phyloP scores from a whole-genome alignment of 2,113 vertebrate species.

The Taxidea taxus region DNA sequence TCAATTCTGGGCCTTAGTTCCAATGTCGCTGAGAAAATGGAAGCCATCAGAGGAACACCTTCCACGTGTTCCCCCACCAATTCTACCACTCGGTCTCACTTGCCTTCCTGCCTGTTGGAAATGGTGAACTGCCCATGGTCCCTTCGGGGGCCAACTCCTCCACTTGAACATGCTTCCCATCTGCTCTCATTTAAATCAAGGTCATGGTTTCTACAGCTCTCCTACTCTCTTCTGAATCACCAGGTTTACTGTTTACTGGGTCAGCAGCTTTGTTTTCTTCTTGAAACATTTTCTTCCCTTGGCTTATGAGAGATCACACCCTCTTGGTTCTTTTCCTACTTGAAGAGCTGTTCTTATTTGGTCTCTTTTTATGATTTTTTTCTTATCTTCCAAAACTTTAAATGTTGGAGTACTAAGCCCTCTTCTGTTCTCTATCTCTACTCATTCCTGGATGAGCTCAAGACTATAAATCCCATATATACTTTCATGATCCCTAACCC shows the following conservation, averaged over 20 bases:
- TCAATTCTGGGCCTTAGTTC: not conserved
- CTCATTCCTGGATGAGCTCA: not conserved
- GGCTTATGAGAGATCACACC: not conserved
- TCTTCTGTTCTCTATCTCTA: not conserved
- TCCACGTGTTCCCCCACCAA: not conserved
- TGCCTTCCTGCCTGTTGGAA: not conserved
- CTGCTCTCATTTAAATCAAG: not conserved
- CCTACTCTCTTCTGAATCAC: not conserved
- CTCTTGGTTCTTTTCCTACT: not conserved
- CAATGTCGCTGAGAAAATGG: not conserved
- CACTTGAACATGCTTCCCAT: not conserved
- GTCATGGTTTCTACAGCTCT: not conserved
- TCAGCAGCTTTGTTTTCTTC: not conserved
- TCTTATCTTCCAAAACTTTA: not conserved
- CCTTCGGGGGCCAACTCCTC: not conserved
- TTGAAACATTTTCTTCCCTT: not conserved
- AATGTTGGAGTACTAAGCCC: not conserved
- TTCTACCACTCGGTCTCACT: not conserved
- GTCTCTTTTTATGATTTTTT: not conserved
- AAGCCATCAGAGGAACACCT: not conserved
- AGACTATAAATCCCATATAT: not conserved
- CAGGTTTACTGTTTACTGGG: not conserved
- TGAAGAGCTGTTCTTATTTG: not conserved
- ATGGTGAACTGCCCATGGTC: not conserved
- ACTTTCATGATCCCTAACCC: not conserved